Conservation (phyloP, 2,797 vertebrate genomes). For the Limnodromus scolopaceus region DNA sequence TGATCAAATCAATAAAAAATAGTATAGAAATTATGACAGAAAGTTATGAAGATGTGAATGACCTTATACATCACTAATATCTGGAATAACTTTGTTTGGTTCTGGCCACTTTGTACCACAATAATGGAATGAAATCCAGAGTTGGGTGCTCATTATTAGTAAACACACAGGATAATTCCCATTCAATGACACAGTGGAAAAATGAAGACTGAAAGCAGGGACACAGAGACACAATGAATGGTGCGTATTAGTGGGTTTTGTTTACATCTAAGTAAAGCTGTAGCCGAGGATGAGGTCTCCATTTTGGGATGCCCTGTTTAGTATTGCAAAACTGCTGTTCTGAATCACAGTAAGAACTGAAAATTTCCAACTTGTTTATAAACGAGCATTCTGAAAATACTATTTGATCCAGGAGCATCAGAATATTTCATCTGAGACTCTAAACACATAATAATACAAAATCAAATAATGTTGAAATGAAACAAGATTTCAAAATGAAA, state of each 20-base stretch:
- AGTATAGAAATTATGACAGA: neutral
- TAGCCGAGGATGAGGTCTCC: neutral
- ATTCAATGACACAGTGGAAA: neutral
- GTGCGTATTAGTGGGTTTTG: neutral
- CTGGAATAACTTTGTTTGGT: neutral
- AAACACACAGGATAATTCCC: neutral
- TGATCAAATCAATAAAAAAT: neutral
- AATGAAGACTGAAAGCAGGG: neutral
- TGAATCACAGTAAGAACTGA: neutral
- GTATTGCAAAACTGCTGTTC: neutral
- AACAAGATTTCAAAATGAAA: conserved; percentile 57
- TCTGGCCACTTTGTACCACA: neutral
- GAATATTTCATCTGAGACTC: conserved; percentile 13
- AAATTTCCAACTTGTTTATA: neutral
- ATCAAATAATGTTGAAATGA: conserved; percentile 49
- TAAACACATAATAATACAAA: conserved; percentile 38
- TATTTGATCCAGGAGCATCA: neutral
- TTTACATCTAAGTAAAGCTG: neutral
- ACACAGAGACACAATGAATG: neutral
- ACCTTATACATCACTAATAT: neutral
- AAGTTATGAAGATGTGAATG: neutral
- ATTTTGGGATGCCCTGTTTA: neutral
- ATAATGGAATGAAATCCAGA: neutral
- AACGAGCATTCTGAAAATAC: conserved; percentile 28
- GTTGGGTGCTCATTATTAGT: neutral